Percentiles rank a stretch among this genome's conserved stretches.
phyloP scores from a whole-genome alignment of 2,113 vertebrate species.

The Candoia aspera region DNA sequence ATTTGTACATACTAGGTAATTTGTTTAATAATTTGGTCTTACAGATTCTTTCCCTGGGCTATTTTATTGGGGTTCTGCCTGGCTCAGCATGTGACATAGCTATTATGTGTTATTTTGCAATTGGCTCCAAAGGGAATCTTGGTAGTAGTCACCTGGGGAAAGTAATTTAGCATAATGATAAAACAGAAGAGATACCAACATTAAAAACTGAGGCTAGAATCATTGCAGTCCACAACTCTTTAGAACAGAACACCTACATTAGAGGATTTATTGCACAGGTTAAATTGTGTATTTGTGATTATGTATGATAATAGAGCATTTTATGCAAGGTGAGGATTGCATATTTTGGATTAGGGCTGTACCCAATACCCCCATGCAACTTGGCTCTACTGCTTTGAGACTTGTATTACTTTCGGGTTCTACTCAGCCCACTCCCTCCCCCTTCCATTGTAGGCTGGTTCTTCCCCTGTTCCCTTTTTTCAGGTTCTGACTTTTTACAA shows the following conservation, averaged over 20 bases:
- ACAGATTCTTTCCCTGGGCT: not conserved
- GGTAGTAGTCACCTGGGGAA: not conserved
- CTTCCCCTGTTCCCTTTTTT: not conserved
- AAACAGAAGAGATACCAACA: not conserved
- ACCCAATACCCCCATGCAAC: no score
- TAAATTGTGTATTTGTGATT: not conserved
- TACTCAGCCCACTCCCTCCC: not conserved
- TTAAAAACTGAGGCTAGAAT: not conserved
- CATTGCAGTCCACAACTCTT: not conserved
- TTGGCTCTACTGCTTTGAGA: not conserved
- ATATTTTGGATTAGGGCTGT: no score
- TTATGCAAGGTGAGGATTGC: not conserved
- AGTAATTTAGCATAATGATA: conserved; percentile 4
- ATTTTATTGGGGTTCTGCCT: not conserved
- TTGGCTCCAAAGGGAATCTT: not conserved
- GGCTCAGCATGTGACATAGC: not conserved
- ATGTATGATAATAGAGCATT: not conserved
- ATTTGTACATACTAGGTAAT: not conserved
- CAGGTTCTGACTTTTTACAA: not conserved
- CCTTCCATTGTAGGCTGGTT: not conserved
- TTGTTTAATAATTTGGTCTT: not conserved
- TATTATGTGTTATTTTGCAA: conserved; percentile 3
- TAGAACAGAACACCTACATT: not conserved
- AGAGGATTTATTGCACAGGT: not conserved
- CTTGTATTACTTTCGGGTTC: not conserved